A percentile compares a stretch with the other conserved stretches of the same genome.
phyloP scores from a whole-genome alignment of 92 coral and sea anemone species.

The Siderastrea radians region DNA sequence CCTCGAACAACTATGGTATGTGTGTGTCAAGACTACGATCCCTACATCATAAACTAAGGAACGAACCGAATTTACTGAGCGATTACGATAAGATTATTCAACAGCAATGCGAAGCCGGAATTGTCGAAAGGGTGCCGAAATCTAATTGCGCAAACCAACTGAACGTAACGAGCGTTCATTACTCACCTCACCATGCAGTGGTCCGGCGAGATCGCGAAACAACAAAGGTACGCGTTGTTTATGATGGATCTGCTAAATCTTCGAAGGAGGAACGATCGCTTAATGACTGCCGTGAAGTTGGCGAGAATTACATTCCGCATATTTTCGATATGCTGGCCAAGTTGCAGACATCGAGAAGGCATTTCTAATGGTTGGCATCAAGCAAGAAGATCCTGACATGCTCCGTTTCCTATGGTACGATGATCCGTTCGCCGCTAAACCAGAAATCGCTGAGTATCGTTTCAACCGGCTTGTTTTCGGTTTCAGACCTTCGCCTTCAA shows the following conservation, averaged over 20 bases:
- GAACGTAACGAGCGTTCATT: constrained; percentile 29
- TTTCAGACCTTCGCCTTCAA: too few relatives aligned
- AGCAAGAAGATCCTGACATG: constrained; percentile 65
- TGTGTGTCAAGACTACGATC: too few relatives aligned
- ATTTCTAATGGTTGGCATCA: constrained; percentile 56
- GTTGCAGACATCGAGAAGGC: constrained; percentile 68
- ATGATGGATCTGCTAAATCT: constrained; percentile 57
- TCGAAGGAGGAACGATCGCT: constrained; percentile 28
- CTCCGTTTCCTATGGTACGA: constrained; percentile 65
- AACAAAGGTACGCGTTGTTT: constrained; percentile 57
- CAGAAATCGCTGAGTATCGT: too few relatives aligned
- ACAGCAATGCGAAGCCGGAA: too few relatives aligned
- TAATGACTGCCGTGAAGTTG: constrained; percentile 53
- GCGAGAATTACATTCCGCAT: constrained; percentile 62
- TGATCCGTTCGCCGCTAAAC: too few relatives aligned
- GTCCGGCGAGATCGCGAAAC: constrained; percentile 61
- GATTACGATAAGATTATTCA: too few relatives aligned
- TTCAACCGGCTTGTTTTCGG: constrained; percentile 33
- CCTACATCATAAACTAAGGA: too few relatives aligned
- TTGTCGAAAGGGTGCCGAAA: too few relatives aligned
- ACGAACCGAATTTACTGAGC: too few relatives aligned
- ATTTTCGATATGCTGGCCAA: constrained; percentile 48
- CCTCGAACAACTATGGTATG: too few relatives aligned
- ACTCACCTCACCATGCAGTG: constrained; percentile 65
- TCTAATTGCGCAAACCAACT: too few relatives aligned